These are phyloP conservation scores for Myanophis thanlyinensis DNA, from an alignment of 2,113 vertebrate species.

Conservation along the genomic window DNA sequence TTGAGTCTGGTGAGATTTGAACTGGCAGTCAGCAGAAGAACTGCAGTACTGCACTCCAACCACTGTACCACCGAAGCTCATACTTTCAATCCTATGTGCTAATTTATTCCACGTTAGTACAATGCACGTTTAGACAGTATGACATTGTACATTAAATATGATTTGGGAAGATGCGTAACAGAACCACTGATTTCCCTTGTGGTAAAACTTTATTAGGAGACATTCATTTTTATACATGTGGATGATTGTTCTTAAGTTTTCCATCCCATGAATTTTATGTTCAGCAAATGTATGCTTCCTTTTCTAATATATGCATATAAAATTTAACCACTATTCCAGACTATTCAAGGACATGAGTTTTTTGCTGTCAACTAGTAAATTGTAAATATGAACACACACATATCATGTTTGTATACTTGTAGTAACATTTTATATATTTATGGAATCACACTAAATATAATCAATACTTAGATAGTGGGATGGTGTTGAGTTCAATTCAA, in stretches of 20 bases:
- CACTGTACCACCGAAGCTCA: too few relatives aligned
- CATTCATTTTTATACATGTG: not conserved
- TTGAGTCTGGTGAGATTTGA: too few relatives aligned
- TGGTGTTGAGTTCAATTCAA: too few relatives aligned
- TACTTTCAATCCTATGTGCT: not conserved
- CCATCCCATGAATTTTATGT: not conserved
- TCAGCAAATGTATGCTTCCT: not conserved
- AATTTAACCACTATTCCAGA: not conserved
- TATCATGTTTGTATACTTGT: not conserved
- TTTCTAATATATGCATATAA: not conserved
- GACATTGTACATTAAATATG: not conserved
- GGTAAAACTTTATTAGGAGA: not conserved
- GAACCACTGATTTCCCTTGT: not conserved
- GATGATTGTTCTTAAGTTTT: not conserved
- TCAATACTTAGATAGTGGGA: not conserved
- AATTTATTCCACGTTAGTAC: not conserved
- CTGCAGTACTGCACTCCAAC: too few relatives aligned
- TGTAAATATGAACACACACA: not conserved
- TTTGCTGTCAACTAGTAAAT: not conserved
- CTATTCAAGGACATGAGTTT: not conserved
- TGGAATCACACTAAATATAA: not conserved
- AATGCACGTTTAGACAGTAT: not conserved
- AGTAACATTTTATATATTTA: not conserved
- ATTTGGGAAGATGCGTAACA: not conserved
- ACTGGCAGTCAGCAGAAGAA: too few relatives aligned